phyloP scores from a whole-genome alignment of 1,140 invertebrate genomes.

The Myzus persicae region DNA sequence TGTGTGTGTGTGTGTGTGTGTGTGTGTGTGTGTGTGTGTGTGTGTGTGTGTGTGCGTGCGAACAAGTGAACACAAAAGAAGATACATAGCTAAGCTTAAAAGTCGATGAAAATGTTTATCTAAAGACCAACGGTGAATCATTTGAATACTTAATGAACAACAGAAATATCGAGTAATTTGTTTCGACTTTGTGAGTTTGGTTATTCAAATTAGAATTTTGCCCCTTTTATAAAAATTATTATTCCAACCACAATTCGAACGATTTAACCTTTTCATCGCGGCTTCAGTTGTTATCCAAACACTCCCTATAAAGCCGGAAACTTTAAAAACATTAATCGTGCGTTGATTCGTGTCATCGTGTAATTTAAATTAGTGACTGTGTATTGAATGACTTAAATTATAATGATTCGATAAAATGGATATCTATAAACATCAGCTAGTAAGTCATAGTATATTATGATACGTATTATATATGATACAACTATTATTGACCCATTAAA shows the following conservation, averaged over 20 bases:
- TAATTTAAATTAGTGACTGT: neutral
- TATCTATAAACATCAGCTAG: neutral
- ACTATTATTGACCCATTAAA: too few species aligned
- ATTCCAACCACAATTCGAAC: neutral
- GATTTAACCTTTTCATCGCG: slow-evolving; percentile 3
- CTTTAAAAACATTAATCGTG: neutral
- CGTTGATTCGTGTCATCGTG: neutral
- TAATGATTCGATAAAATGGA: neutral
- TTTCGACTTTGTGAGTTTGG: slow-evolving; percentile 25
- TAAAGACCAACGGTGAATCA: slow-evolving; percentile 11
- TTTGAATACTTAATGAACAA: slow-evolving; percentile 55
- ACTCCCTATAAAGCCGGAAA: neutral
- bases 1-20: neutral
- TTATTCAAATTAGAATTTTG: slow-evolving; percentile 47
- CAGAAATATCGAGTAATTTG: slow-evolving; percentile 41
- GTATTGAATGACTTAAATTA: neutral
- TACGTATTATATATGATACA: too few species aligned
- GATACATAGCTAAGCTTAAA: neutral
- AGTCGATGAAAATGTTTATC: slow-evolving; percentile 27
- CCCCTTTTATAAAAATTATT: slow-evolving; percentile 28
- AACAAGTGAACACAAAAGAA: neutral
- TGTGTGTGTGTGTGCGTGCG: neutral
- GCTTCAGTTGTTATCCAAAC: neutral
- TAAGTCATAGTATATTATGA: neutral
- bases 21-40: neutral